These are phyloP conservation scores for Drosophila kanekoi DNA, from an alignment of 2,888 invertebrate species.

Conservation along the genomic window DNA sequence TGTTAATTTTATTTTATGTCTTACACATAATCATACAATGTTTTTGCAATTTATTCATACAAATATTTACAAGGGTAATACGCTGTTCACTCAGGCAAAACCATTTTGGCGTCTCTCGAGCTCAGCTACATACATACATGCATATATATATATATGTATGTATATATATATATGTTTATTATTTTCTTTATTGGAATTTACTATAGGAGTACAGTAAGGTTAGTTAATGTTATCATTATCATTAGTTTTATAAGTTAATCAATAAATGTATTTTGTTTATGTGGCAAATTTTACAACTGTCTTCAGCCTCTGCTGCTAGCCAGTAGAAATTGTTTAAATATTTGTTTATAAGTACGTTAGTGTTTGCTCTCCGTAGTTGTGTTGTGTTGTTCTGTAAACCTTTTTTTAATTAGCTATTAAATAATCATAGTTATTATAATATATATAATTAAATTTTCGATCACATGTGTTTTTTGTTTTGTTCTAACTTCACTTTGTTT, in stretches of 20 bases:
- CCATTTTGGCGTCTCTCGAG: slow-evolving; percentile 19
- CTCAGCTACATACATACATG: slow-evolving; percentile 19
- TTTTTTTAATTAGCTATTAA: slow-evolving; percentile 46
- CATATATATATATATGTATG: too few relatives aligned
- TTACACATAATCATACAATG: slow-evolving; percentile 56
- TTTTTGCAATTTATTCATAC: slow-evolving; percentile 58
- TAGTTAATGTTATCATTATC: slow-evolving; percentile 33
- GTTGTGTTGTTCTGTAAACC: slow-evolving; percentile 48
- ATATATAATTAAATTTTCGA: slow-evolving; percentile 71
- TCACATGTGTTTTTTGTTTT: slow-evolving; percentile 72
- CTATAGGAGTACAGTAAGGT: slow-evolving; percentile 60
- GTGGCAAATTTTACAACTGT: slow-evolving; percentile 46
- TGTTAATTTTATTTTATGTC: slow-evolving; percentile 41
- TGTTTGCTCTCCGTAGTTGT: slow-evolving; percentile 26
- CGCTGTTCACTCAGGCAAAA: slow-evolving; percentile 24
- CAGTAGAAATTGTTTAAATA: slow-evolving; percentile 57
- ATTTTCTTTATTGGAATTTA: slow-evolving; percentile 27
- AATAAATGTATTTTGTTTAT: slow-evolving; percentile 38
- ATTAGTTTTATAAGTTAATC: slow-evolving; percentile 45
- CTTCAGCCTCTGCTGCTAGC: slow-evolving; percentile 25
- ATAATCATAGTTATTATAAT: slow-evolving; percentile 62
- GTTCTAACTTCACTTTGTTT: slow-evolving; percentile 42
- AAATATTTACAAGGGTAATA: slow-evolving; percentile 65
- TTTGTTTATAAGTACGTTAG: slow-evolving; percentile 14
- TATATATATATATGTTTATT: slow-evolving; percentile 15